A percentile compares a stretch with the other conserved stretches of the same genome.
These are phyloP conservation scores for Thamnophis elegans DNA, from an alignment of 2,797 vertebrate genomes.

Conservation along the genomic window DNA sequence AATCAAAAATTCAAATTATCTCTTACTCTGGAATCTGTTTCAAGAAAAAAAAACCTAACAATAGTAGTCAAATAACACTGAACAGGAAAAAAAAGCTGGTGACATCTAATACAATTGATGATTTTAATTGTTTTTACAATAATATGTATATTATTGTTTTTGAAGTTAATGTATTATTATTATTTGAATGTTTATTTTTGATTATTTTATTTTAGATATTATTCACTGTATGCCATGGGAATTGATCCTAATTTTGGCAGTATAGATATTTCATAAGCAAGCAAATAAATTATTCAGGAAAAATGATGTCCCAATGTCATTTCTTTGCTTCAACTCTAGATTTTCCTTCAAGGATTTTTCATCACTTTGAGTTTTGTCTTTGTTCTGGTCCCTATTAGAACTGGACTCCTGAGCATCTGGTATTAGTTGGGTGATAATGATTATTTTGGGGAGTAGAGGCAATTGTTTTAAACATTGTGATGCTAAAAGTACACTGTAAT, in stretches of 20 bases:
- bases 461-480: not conserved
- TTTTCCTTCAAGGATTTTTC: not conserved
- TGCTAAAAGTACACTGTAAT: not conserved
- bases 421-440: not conserved
- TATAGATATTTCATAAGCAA: not conserved
- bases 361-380: not conserved
- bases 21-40: not conserved
- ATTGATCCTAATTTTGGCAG: not conserved
- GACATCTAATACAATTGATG: not conserved
- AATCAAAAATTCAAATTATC: not conserved
- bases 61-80: not conserved
- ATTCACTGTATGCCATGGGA: not conserved
- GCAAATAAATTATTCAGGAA: not conserved
- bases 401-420: not conserved
- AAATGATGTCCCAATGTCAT: not conserved
- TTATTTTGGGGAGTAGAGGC: not conserved
- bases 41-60: not conserved
- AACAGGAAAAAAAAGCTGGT: not conserved
- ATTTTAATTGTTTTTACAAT: not conserved
- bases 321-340: not conserved
- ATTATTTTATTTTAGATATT: not conserved
- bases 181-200: not conserved
- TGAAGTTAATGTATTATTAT: not conserved
- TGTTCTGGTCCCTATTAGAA: not conserved
- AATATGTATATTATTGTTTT: not conserved